Evolutionary conservation across 1,140 invertebrate genomes (phyloP), one percentile per base, ranked within the genome.

Genomic region (Eurosta solidaginis): DNA sequence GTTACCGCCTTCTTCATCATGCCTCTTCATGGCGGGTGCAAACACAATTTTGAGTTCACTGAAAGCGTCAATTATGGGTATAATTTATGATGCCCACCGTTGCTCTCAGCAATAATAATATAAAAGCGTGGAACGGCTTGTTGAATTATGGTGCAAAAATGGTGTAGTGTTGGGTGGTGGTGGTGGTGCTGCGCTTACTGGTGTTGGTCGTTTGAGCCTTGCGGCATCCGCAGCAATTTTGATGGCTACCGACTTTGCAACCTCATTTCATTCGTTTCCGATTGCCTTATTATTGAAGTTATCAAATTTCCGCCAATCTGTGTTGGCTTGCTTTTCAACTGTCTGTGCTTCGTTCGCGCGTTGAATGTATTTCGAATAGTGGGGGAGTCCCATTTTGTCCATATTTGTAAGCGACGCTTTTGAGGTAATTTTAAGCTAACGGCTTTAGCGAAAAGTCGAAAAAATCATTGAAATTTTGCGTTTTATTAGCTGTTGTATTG

Each of bases 31-130:
- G 54, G 3, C 54, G 5, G 29, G 12, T 33, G 54, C n/a, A 29
- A 14, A 10, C 54, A 59, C n/a, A 33, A 33, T 59, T 59, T 59
- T 33, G 33, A 68, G 59, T 40, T 68, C 29, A 76, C 45, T 20
- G 25, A 7, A 76, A 76, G 45, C 45, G 74, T 76, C 45, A 76
- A 76, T 76, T 76, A 76, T 50, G 29, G 44, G 74, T 36, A 76
- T 76, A 76, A 76, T 76, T 76, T 76, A 76, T 76, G 74, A 76
- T 76, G 44, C 49, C 49, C 44, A 49, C 44, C 20, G 47, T 33
- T 29, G 74, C 44, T 49, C 33, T 40, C 33, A n/a, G 33, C 59
- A 40, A 40, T 9, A 68, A 40, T 68, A 68, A 68, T 6, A 40
- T 33, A 40, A n/a, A n/a, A n/a, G n/a, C n/a, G n/a, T n/a, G n/a